Evolutionary conservation across 2,113 vertebrate genomes (phyloP).

Genomic region (Austrofundulus limnaeus): DNA sequence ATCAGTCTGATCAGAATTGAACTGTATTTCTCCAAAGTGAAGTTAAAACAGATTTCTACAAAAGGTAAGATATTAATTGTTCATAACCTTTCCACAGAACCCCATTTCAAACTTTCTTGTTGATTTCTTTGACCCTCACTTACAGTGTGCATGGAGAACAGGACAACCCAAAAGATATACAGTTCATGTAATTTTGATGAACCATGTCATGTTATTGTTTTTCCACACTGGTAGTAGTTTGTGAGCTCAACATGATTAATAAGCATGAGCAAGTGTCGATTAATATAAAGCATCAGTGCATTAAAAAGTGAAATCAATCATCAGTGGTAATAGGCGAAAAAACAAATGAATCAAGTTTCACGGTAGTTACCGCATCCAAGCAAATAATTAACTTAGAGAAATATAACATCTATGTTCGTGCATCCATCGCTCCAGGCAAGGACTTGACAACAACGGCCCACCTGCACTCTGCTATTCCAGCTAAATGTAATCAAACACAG

Average conservation of each 20-base stretch:
- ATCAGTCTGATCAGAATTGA: no score
- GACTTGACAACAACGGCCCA: constrained; percentile 61
- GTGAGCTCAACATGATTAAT: constrained; percentile 34
- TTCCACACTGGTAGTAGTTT: constrained; percentile 7
- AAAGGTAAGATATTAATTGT: no score
- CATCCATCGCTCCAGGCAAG: constrained; percentile 34
- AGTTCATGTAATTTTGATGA: constrained; percentile 4
- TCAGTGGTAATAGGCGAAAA: constrained; percentile 33
- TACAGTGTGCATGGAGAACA: not conserved
- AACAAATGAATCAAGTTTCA: constrained; percentile 54
- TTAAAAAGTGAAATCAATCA: constrained; percentile 50
- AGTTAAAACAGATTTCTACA: no score
- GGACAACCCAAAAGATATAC: not conserved
- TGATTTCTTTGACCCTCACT: not conserved
- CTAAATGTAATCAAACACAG: constrained; percentile 65
- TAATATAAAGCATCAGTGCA: constrained; percentile 38
- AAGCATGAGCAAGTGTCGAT: constrained; percentile 26
- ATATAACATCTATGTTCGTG: constrained; percentile 23
- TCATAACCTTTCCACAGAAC: no score
- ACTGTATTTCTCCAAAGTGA: no score
- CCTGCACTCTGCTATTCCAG: constrained; percentile 44
- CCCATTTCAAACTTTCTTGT: no score
- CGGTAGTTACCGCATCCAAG: constrained; percentile 25
- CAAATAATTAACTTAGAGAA: constrained; percentile 43
- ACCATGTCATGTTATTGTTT: constrained; percentile 24